Evolutionary conservation across 1,140 invertebrate species (phyloP), one percentile per base, ranked within the genome.

Genomic region (Cydia splendana): DNA sequence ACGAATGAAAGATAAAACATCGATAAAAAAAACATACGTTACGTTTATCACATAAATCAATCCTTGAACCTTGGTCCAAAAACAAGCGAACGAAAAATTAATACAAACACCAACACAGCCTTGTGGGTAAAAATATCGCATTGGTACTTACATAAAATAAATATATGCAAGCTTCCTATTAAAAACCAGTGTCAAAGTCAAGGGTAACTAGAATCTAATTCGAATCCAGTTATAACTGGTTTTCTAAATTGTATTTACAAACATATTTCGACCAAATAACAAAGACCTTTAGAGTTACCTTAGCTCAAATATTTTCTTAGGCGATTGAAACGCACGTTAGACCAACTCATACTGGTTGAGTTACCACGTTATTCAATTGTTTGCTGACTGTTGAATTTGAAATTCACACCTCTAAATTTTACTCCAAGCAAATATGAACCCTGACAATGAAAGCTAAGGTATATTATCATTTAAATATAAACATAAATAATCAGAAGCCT

Each of bases 141-240:
- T 45, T 1, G 24, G 24, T 24, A 24, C 24, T 24, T 24, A 38
- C 2, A 69, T 38, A 15, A 69, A 34, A 69, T n/a, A 42, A 13
- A 71, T 28, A 71, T 71, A 71, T 45, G 67, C 30, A 71, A 77
- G 42, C 51, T 73, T 73, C 75, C 75, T 45, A 38, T 67, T 76
- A 62, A 30, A 75, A 67, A 77, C 65, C 62, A 77, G 73, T 30
- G 38, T 24, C 76, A 77, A 77, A 77, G 71, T 77, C 76, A 75
- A 77, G 73, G 71, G 34, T 4, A 76, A 71, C 30, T 71, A 18
- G 67, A 71, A 10, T 24, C 53, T 30, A 75, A 69, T 15, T 48
- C 76, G 34, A 57, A 77, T 62, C 67, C 20, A 34, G 76, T 77
- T 62, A 30, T 73, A 73, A 57, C 67, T 48, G 65, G 76, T 62